phyloP scores from a whole-genome alignment of 2,888 invertebrate genomes.

The Dolichopus griseipennis region DNA sequence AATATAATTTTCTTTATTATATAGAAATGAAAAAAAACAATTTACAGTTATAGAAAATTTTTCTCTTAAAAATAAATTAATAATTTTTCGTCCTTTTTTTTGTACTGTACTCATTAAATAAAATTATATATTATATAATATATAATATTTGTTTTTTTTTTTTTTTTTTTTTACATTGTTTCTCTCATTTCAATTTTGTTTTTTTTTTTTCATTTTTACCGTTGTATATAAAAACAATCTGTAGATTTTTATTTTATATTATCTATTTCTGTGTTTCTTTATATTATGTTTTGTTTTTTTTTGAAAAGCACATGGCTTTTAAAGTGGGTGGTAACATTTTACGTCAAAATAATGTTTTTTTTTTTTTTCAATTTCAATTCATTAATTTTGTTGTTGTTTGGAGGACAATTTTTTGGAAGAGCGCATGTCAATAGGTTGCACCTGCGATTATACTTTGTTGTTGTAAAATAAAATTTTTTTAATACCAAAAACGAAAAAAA shows the following conservation, averaged over 20 bases:
- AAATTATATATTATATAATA: too few species aligned
- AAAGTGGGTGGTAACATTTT: conserved; percentile 13
- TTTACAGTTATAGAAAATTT: too few species aligned
- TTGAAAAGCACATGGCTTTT: conserved; percentile 13
- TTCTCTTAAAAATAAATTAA: too few species aligned
- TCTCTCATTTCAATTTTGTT: too few species aligned
- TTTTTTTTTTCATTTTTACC: too few species aligned
- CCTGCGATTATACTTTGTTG: neutral
- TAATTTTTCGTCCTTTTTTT: too few species aligned
- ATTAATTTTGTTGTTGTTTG: neutral
- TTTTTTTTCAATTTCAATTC: neutral
- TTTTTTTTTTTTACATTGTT: too few species aligned
- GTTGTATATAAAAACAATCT: too few species aligned
- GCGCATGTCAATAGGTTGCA: conserved; percentile 3
- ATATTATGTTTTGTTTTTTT: neutral
- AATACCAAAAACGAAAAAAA: neutral
- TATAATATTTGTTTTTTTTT: too few species aligned
- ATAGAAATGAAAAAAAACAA: too few species aligned
- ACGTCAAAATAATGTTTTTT: neutral
- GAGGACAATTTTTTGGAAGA: neutral
- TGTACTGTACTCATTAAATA: too few species aligned
- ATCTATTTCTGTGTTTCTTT: neutral
- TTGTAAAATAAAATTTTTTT: neutral
- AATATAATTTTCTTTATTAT: too few species aligned
- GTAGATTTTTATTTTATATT: neutral